Conservation (phyloP, 2,797 vertebrate species). For the Megaceryle alcyon region DNA sequence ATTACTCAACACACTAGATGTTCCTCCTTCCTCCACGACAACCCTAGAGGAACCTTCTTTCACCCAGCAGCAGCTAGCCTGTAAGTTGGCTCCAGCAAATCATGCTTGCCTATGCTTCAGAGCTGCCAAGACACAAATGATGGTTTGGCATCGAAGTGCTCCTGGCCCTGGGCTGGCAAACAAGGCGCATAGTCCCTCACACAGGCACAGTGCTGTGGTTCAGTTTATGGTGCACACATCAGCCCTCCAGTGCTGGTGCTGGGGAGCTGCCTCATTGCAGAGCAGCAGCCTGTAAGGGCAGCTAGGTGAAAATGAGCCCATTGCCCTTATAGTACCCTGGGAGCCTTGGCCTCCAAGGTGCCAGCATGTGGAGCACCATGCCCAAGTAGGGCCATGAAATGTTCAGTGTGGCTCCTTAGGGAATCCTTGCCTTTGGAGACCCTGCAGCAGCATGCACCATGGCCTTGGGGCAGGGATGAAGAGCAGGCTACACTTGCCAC, state of each 20-base stretch:
- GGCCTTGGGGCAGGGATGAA: slow-evolving; percentile 7
- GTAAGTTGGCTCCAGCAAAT: not conserved
- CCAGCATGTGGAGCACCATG: not conserved
- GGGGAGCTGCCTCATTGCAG: not conserved
- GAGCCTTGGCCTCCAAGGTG: not conserved
- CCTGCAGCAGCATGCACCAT: not conserved
- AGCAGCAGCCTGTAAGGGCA: not conserved
- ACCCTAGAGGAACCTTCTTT: not conserved
- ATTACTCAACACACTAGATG: not conserved
- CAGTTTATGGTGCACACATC: rapidly evolving
- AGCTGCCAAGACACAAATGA: not conserved
- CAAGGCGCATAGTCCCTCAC: not conserved
- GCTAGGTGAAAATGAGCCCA: rapidly evolving
- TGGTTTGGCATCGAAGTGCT: not conserved
- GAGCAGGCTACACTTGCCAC: not conserved
- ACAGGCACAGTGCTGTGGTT: not conserved
- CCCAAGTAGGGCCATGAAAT: not conserved
- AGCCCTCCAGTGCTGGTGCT: not conserved
- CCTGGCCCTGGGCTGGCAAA: not conserved
- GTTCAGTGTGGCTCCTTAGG: not conserved
- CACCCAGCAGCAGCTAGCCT: not conserved
- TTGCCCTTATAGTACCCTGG: not conserved
- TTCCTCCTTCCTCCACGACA: not conserved
- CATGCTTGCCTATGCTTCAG: not conserved
- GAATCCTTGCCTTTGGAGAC: not conserved